phyloP scores from a whole-genome alignment of 2,888 invertebrate genomes.

The Trissolcus brochymenae region DNA sequence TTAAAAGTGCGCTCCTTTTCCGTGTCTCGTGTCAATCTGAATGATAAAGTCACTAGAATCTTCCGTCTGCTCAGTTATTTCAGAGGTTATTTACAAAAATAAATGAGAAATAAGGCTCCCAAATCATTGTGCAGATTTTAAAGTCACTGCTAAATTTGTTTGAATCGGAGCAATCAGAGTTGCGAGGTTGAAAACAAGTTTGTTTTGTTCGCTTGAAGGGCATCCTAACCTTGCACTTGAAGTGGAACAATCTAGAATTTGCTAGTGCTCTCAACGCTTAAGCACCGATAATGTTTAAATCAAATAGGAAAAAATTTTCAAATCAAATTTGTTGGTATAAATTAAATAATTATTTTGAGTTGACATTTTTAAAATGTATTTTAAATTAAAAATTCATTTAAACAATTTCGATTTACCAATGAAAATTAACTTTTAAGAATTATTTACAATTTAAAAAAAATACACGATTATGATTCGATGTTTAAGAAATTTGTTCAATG shows the following conservation, averaged over 20 bases:
- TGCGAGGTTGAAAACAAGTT: not conserved
- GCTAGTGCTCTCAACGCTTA: not conserved
- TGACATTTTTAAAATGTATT: not conserved
- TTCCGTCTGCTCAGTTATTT: not conserved
- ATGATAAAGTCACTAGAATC: conserved; percentile 18
- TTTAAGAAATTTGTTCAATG: no score
- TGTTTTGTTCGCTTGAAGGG: not conserved
- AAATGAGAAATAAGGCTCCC: not conserved
- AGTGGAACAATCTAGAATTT: not conserved
- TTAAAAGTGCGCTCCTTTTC: not conserved
- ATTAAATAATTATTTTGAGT: no score
- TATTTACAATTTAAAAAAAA: no score
- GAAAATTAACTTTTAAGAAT: no score
- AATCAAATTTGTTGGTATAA: not conserved
- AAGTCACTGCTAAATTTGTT: no score
- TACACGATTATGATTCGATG: no score
- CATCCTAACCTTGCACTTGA: conserved; percentile 1
- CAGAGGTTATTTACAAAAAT: not conserved
- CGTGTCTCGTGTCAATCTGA: not conserved
- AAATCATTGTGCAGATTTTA: conserved; percentile 1
- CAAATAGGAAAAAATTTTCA: no score
- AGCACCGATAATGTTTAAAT: no score
- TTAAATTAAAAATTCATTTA: not conserved
- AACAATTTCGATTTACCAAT: no score
- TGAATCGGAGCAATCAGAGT: not conserved